phyloP scores from a whole-genome alignment of 2,888 invertebrate genomes.

The Andrena praecox region DNA sequence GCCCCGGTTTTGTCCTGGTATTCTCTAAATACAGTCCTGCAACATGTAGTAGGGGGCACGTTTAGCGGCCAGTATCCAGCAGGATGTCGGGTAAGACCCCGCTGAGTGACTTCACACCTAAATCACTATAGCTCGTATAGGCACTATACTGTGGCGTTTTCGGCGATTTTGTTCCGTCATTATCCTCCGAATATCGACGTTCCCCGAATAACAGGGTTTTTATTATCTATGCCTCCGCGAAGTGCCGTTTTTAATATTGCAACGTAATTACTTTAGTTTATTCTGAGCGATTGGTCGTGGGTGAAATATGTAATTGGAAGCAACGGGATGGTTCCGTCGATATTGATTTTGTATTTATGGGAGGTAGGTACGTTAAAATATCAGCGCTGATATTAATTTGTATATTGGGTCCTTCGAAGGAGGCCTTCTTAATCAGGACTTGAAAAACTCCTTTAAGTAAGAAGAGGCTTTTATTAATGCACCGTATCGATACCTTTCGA shows the following conservation, averaged over 20 bases:
- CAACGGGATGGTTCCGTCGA: neutral
- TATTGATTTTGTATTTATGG: conserved; percentile 11
- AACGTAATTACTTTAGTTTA: neutral
- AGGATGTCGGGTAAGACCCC: no score
- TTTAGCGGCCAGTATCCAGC: no score
- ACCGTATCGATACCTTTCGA: neutral
- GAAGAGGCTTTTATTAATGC: neutral
- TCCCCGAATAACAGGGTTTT: conserved; percentile 23
- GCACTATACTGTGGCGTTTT: conserved; percentile 14
- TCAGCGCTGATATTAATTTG: no score
- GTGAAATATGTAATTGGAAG: neutral
- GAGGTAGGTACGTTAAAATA: no score
- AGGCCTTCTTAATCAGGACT: no score
- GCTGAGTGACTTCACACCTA: no score
- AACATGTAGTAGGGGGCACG: no score
- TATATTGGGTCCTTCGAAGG: no score
- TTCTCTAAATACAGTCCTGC: no score
- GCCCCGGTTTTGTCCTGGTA: no score
- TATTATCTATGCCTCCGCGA: neutral
- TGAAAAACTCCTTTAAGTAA: no score
- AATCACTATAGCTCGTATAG: no score
- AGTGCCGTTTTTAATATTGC: conserved; percentile 17
- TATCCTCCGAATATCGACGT: conserved; percentile 16
- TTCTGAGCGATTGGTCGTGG: neutral
- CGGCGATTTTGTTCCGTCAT: conserved; percentile 31